Conservation (phyloP, 2,797 vertebrate species). For the Anguilla pacifica region DNA sequence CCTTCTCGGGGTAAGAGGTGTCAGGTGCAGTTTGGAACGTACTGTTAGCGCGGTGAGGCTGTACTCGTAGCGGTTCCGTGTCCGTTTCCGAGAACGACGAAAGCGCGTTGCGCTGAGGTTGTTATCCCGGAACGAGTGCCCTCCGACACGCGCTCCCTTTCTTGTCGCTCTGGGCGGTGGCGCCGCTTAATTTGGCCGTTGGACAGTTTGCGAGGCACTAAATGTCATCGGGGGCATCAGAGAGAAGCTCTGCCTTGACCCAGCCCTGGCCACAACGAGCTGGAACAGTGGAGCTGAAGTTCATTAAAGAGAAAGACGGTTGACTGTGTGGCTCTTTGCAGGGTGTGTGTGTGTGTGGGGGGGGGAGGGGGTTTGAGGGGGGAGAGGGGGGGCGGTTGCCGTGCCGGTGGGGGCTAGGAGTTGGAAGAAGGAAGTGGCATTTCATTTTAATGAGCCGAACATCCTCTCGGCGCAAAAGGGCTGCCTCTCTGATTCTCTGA, state of each 20-base stretch:
- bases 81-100: background rate
- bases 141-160: background rate
- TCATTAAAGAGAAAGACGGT: constrained; percentile 13
- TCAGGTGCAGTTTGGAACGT: background rate
- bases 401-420: background rate
- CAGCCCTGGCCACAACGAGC: background rate
- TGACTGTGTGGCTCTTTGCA: background rate
- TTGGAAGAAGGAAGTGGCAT: constrained; percentile 13
- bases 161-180: background rate
- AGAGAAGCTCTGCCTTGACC: background rate
- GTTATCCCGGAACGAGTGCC: background rate
- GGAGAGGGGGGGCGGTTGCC: background rate
- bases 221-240: background rate
- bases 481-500: constrained; percentile 6
- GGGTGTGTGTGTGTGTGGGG: background rate
- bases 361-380: background rate
- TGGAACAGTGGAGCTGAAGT: constrained; percentile 6
- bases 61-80: background rate
- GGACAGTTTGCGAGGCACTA: background rate
- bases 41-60: background rate
- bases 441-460: constrained; percentile 18
- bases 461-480: constrained; percentile 20
- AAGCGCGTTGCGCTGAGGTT: background rate
- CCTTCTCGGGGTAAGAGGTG: background rate
- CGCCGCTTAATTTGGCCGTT: background rate